These are phyloP conservation scores for Spisula subtruncata DNA, from an alignment of 2,888 invertebrate species.

Conservation along the genomic window DNA sequence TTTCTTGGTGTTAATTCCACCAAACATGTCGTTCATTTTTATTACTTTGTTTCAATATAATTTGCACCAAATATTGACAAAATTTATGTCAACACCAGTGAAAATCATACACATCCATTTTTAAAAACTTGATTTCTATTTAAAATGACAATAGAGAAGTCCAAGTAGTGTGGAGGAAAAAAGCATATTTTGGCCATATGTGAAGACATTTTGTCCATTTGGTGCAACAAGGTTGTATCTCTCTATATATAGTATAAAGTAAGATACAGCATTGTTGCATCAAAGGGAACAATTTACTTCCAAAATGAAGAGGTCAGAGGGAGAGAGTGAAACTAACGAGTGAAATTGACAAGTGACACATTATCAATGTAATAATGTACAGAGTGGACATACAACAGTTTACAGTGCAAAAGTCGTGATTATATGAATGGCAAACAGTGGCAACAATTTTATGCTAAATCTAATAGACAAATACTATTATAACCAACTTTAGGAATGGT, in stretches of 20 bases:
- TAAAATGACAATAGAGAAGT: not conserved
- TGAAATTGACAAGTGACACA: not conserved
- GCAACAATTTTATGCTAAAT: not conserved
- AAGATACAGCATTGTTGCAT: no score
- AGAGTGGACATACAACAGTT: conserved; percentile 1
- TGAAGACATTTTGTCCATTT: not conserved
- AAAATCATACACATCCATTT: no score
- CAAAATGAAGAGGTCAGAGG: not conserved
- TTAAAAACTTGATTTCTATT: no score
- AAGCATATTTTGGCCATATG: not conserved
- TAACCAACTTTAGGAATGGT: not conserved
- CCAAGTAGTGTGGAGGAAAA: not conserved
- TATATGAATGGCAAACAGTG: not conserved
- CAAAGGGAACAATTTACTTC: not conserved
- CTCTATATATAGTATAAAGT: no score
- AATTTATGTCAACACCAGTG: no score
- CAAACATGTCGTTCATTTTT: conserved; percentile 30
- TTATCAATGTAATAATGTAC: not conserved
- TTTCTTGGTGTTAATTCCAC: not conserved
- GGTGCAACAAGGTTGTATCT: not conserved
- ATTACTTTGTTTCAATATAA: not conserved
- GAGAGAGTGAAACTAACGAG: not conserved
- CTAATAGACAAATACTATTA: not conserved
- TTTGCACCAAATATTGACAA: no score
- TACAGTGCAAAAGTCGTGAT: not conserved